Evolutionary conservation across 2,797 vertebrate genomes (phyloP).

Genomic region (Acanthurus lineatus): DNA sequence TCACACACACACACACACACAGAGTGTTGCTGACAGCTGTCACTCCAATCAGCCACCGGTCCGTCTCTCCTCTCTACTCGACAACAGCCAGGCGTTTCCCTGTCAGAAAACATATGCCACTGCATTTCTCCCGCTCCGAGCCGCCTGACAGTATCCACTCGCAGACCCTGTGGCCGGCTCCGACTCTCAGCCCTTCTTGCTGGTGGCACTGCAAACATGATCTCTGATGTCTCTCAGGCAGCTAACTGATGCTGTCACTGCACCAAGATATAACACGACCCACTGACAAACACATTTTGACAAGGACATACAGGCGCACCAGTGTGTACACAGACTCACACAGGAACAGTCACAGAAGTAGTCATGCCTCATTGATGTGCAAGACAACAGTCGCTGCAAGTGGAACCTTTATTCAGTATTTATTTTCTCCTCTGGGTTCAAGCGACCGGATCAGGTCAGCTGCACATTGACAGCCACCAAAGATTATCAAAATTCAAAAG

Average conservation of each 20-base stretch:
- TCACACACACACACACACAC: conserved; percentile 23
- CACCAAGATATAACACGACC: conserved; percentile 67
- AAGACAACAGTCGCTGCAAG: conserved; percentile 38
- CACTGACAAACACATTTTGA: conserved; percentile 79
- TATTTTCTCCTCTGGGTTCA: conserved; percentile 32
- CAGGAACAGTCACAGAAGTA: conserved; percentile 14
- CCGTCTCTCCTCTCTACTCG: conserved; percentile 66
- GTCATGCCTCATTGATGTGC: conserved; percentile 18
- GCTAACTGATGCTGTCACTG: conserved; percentile 84
- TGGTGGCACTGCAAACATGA: conserved; percentile 80
- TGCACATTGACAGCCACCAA: conserved; percentile 17
- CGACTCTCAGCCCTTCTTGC: conserved; percentile 71
- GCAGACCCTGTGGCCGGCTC: conserved; percentile 74
- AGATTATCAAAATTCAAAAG: conserved; percentile 16
- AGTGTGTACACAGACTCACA: conserved; percentile 38
- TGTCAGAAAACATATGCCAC: conserved; percentile 85
- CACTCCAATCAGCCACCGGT: conserved; percentile 83
- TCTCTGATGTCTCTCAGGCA: conserved; percentile 79
- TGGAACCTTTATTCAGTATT: conserved; percentile 40
- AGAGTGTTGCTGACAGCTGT: conserved; percentile 78
- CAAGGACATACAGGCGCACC: conserved; percentile 70
- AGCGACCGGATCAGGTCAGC: conserved; percentile 36
- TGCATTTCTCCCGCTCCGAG: conserved; percentile 53
- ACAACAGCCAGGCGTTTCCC: conserved; percentile 74
- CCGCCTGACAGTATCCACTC: conserved; percentile 83